phyloP scores from a whole-genome alignment of 2,113 vertebrate genomes.

The Seriola rivoliana region DNA sequence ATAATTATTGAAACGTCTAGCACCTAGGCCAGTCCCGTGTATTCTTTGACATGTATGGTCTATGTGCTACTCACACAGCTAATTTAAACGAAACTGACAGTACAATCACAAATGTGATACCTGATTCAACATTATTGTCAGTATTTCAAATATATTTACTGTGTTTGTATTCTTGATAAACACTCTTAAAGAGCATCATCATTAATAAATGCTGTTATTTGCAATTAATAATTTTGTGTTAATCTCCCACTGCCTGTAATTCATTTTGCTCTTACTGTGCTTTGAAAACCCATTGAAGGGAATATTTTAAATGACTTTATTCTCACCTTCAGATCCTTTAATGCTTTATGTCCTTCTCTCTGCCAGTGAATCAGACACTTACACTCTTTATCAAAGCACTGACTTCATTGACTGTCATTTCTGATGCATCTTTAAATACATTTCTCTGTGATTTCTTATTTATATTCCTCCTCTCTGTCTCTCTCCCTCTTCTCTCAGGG shows the following conservation, averaged over 20 bases:
- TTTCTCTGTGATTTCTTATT: not conserved
- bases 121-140: not conserved
- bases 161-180: not conserved
- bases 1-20: not conserved
- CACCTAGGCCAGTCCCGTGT: no score
- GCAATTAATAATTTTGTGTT: not conserved
- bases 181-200: not conserved
- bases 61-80: not conserved
- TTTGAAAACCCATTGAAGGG: not conserved
- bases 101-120: not conserved
- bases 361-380: not conserved
- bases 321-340: not conserved
- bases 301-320: not conserved
- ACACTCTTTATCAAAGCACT: not conserved
- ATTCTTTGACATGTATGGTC: not conserved
- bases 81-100: not conserved
- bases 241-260: not conserved
- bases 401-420: not conserved
- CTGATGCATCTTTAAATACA: not conserved
- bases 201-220: not conserved
- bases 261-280: not conserved
- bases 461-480: not conserved
- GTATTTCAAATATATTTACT: not conserved
- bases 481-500: slow-evolving; percentile 83
- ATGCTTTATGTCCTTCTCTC: not conserved